Evolutionary conservation across 64 coral and sea anemone genomes (phyloP).

Genomic region (Hydrozoanthus tunicans): DNA sequence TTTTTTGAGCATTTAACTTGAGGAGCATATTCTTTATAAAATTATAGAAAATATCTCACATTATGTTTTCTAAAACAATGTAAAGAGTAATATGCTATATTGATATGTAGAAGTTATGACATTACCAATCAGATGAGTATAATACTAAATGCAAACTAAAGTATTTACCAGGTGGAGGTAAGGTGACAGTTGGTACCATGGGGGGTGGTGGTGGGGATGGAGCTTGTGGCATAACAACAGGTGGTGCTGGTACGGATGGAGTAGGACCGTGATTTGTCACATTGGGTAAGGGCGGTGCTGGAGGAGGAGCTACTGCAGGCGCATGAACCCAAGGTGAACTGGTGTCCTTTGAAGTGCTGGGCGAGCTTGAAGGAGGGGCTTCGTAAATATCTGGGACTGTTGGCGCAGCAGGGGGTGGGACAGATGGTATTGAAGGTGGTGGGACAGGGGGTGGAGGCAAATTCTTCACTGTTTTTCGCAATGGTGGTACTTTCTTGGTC

Average conservation of each 20-base stretch:
- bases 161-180: slow-evolving; percentile 32
- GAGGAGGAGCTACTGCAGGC: slow-evolving; percentile 1
- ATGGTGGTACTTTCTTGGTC: slow-evolving; percentile 38
- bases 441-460: slow-evolving; percentile 91
- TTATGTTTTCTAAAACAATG: background rate
- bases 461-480: slow-evolving; percentile 60
- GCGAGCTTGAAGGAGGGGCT: background rate
- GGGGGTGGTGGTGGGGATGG: slow-evolving; percentile 66
- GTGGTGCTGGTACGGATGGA: slow-evolving; percentile 33
- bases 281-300: slow-evolving; percentile 33
- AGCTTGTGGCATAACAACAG: slow-evolving; percentile 53
- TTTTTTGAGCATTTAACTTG: no score
- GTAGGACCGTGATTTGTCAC: slow-evolving; percentile 41
- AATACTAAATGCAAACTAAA: background rate
- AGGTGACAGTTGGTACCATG: slow-evolving; percentile 36
- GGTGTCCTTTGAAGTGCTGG: background rate
- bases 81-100: background rate
- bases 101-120: background rate
- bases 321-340: slow-evolving; percentile 28
- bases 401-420: slow-evolving; percentile 34
- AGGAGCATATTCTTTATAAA: no score
- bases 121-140: background rate
- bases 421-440: slow-evolving; percentile 79
- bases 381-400: slow-evolving; percentile 30
- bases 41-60: no score